These are phyloP conservation scores for Lysiphlebus fabarum DNA, from an alignment of 1,140 invertebrate genomes.

Conservation along the genomic window DNA sequence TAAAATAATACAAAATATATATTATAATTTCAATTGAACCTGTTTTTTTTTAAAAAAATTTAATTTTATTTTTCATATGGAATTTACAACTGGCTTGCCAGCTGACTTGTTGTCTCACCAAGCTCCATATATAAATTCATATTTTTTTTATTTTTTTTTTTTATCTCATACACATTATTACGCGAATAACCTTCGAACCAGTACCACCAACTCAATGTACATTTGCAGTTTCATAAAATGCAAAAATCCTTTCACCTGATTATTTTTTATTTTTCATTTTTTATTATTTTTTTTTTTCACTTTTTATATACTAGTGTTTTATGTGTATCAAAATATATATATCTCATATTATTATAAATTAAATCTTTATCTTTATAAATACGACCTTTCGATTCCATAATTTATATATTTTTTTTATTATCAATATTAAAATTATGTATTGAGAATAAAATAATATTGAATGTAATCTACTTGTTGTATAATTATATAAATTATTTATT, in stretches of 20 bases:
- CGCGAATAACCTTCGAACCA: conserved; percentile 21
- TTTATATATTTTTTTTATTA: too few relatives aligned
- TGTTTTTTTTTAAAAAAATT: neutral
- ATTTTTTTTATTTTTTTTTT: conserved; percentile 5
- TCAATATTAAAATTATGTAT: too few relatives aligned
- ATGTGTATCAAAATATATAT: too few relatives aligned
- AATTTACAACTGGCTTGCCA: neutral
- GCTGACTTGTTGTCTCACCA: conserved; percentile 1
- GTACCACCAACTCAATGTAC: conserved; percentile 1
- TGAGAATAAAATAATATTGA: too few relatives aligned
- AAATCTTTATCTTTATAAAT: too few relatives aligned
- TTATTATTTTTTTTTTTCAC: conserved; percentile 4
- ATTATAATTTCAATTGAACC: too few relatives aligned
- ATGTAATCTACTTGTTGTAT: too few relatives aligned
- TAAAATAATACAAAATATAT: neutral
- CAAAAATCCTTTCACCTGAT: conserved; percentile 23
- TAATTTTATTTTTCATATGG: neutral
- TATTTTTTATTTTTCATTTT: neutral
- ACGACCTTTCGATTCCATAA: too few relatives aligned
- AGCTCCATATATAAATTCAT: too few relatives aligned
- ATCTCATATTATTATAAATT: too few relatives aligned
- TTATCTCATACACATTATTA: conserved; percentile 14
- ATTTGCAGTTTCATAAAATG: conserved; percentile 18
- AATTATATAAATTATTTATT: too few relatives aligned
- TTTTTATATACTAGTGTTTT: neutral